These are phyloP conservation scores for Lepidurus packardi DNA, from an alignment of 1,140 invertebrate genomes.

Conservation along the genomic window DNA sequence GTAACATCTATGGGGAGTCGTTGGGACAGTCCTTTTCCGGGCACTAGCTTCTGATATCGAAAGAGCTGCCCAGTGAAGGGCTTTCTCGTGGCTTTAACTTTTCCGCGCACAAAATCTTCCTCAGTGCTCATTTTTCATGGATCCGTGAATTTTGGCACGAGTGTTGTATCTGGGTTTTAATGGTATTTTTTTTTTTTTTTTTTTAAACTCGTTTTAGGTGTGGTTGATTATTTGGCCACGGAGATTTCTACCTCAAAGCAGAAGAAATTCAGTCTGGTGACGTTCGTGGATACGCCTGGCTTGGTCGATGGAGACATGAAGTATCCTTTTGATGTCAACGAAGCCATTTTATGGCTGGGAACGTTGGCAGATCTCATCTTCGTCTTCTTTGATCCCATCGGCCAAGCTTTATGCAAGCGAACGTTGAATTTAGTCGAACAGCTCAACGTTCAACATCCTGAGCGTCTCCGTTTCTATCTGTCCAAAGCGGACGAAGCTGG, in stretches of 20 bases:
- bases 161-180: background rate
- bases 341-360: slow-evolving; percentile 55
- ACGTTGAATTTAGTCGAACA: slow-evolving; percentile 56
- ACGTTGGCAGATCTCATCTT: slow-evolving; percentile 56
- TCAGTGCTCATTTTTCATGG: background rate
- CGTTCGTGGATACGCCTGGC: slow-evolving; percentile 59
- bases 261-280: slow-evolving; percentile 56
- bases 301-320: slow-evolving; percentile 61
- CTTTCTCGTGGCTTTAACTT: slow-evolving; percentile 45
- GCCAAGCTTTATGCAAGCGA: slow-evolving; percentile 57
- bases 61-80: slow-evolving; percentile 61
- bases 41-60: slow-evolving; percentile 43
- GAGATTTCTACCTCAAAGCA: slow-evolving; percentile 57
- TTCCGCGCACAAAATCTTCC: slow-evolving; percentile 22
- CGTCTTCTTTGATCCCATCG: slow-evolving; percentile 61
- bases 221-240: slow-evolving; percentile 54
- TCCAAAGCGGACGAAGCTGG: slow-evolving; percentile 60
- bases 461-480: slow-evolving; percentile 54
- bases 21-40: slow-evolving; percentile 45
- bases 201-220: slow-evolving; percentile 45
- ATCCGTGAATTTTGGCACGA: background rate
- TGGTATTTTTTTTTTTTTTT: slow-evolving; percentile 28
- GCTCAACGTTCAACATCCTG: slow-evolving; percentile 52
- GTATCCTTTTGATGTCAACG: slow-evolving; percentile 60
- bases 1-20: background rate